These are phyloP conservation scores for Streptopelia turtur DNA, from an alignment of 2,797 vertebrate species.

Conservation along the genomic window DNA sequence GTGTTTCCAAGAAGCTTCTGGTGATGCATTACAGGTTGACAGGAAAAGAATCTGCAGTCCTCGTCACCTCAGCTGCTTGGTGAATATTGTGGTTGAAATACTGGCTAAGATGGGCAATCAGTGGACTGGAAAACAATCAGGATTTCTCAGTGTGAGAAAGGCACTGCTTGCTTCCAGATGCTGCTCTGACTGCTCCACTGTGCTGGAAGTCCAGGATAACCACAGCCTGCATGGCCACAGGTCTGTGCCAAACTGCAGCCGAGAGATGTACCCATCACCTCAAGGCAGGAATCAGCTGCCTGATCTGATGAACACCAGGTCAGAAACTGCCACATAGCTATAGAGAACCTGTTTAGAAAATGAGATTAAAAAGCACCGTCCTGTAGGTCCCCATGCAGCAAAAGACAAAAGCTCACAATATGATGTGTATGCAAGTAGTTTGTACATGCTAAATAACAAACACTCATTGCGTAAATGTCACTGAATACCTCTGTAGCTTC, in stretches of 20 bases:
- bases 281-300: not conserved
- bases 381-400: not conserved
- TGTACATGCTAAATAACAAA: not conserved
- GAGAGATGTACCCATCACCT: not conserved
- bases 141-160: not conserved
- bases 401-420: not conserved
- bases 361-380: rapidly evolving
- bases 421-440: not conserved
- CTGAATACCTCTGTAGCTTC: not conserved
- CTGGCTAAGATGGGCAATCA: rapidly evolving
- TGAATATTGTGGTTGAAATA: not conserved
- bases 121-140: not conserved
- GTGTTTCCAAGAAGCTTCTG: not conserved
- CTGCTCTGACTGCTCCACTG: not conserved
- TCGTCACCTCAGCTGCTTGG: rapidly evolving
- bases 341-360: not conserved
- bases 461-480: not conserved
- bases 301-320: not conserved
- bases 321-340: not conserved
- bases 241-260: not conserved
- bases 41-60: not conserved
- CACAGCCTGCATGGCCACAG: rapidly evolving
- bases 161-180: not conserved
- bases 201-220: not conserved
- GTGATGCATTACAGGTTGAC: not conserved